phyloP scores from a whole-genome alignment of 2,888 invertebrate species.

The Campaea margaritaria region DNA sequence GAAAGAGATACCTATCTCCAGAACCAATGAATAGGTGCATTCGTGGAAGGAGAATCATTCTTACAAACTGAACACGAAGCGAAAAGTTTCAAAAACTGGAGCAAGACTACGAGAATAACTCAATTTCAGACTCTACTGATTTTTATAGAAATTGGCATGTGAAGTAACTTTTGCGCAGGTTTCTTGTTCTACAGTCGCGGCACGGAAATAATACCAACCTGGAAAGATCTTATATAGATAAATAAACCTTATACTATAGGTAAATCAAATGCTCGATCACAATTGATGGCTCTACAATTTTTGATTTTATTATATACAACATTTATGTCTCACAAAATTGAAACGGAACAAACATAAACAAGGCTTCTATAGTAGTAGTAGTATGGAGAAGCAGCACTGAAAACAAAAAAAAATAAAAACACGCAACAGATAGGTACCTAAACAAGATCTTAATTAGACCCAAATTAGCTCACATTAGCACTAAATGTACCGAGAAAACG shows the following conservation, averaged over 20 bases:
- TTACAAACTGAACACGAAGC: conserved; percentile 21
- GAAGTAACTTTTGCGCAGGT: conserved; percentile 20
- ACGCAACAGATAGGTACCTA: not conserved
- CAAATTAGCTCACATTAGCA: conserved; percentile 12
- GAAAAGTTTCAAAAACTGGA: conserved; percentile 33
- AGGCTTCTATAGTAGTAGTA: no score
- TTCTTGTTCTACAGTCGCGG: conserved; percentile 11
- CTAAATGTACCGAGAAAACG: conserved; percentile 43
- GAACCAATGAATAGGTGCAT: not conserved
- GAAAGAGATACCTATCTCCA: conserved; percentile 23
- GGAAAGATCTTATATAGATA: no score
- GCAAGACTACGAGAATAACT: conserved; percentile 36
- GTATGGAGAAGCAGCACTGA: no score
- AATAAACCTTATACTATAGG: no score
- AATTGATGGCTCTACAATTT: no score
- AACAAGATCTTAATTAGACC: conserved; percentile 10
- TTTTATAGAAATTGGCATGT: conserved; percentile 31
- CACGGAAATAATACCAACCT: conserved; percentile 2
- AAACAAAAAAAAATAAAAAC: not conserved
- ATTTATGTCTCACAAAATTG: no score
- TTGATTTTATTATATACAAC: no score
- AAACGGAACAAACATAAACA: no score
- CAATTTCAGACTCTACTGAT: conserved; percentile 32
- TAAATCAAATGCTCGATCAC: no score
- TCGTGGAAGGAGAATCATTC: conserved; percentile 17